phyloP scores from a whole-genome alignment of 2,113 vertebrate species.

The Columbina picui region DNA sequence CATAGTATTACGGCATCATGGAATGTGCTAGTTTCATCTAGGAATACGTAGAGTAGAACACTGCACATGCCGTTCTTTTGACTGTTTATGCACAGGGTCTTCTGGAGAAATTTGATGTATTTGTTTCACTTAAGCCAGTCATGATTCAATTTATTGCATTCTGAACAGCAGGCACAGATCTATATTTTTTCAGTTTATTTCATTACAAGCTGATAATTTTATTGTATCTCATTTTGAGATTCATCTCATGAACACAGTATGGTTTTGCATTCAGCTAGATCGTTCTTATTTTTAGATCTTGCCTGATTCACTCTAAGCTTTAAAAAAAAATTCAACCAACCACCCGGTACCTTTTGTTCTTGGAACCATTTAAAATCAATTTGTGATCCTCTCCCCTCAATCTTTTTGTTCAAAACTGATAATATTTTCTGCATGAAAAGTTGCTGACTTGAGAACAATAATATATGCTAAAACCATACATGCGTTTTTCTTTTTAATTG shows the following conservation, averaged over 20 bases:
- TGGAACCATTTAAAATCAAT: conserved; percentile 31
- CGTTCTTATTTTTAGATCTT: conserved; percentile 45
- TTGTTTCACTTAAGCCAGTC: conserved; percentile 51
- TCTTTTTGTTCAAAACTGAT: conserved; percentile 5
- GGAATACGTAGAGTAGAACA: neutral
- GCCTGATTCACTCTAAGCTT: neutral
- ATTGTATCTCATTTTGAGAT: conserved; percentile 70
- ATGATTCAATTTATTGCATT: conserved; percentile 70
- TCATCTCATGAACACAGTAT: conserved; percentile 54
- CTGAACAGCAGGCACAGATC: conserved; percentile 52
- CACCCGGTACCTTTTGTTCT: conserved; percentile 24
- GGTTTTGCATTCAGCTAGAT: conserved; percentile 27
- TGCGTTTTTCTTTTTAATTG: neutral
- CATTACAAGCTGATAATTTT: conserved; percentile 73
- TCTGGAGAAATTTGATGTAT: conserved; percentile 27
- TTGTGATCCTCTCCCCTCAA: conserved; percentile 7
- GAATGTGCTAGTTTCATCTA: neutral
- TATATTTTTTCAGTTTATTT: conserved; percentile 67
- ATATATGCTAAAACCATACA: neutral
- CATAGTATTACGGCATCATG: neutral
- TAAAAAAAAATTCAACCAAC: neutral
- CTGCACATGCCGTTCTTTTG: neutral
- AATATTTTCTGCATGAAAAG: conserved; percentile 20
- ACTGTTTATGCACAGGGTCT: conserved; percentile 19
- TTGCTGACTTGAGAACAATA: conserved; percentile 38